Evolutionary conservation across 1,140 invertebrate genomes (phyloP).

Genomic region (Tetragonula clypearis): DNA sequence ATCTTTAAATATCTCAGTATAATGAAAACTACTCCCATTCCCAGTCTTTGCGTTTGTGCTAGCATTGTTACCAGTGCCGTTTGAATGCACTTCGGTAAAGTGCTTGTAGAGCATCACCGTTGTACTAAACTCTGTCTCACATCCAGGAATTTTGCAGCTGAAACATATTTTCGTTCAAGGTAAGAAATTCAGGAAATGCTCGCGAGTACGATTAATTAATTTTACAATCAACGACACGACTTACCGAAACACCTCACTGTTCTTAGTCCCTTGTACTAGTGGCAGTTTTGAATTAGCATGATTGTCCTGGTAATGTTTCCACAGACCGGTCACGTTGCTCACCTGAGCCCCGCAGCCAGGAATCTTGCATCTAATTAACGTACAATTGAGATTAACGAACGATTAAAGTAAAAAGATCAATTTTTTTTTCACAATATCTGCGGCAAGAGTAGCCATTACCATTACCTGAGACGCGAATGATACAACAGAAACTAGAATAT

Average conservation of each 20-base stretch:
- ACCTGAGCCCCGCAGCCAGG: conserved; percentile 78
- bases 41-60: conserved; percentile 78
- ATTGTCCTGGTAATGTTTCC: conserved; percentile 81
- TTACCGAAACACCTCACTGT: conserved; percentile 76
- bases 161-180: conserved; percentile 40
- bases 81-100: conserved; percentile 74
- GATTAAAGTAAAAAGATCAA: conserved; percentile 1
- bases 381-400: neutral
- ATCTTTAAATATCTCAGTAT: conserved; percentile 71
- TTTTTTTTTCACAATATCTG: conserved; percentile 8
- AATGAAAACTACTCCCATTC: conserved; percentile 75
- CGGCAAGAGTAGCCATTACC: neutral
- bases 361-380: conserved; percentile 75
- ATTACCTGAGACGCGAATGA: neutral
- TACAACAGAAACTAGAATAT: neutral
- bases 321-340: conserved; percentile 76
- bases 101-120: conserved; percentile 76
- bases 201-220: neutral
- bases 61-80: conserved; percentile 66
- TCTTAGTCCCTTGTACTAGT: conserved; percentile 69
- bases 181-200: neutral
- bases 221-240: neutral
- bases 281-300: conserved; percentile 78
- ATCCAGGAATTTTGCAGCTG: conserved; percentile 76
- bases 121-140: conserved; percentile 74